Conservation (phyloP, 2,113 vertebrate species). For the Piliocolobus tephrosceles region DNA sequence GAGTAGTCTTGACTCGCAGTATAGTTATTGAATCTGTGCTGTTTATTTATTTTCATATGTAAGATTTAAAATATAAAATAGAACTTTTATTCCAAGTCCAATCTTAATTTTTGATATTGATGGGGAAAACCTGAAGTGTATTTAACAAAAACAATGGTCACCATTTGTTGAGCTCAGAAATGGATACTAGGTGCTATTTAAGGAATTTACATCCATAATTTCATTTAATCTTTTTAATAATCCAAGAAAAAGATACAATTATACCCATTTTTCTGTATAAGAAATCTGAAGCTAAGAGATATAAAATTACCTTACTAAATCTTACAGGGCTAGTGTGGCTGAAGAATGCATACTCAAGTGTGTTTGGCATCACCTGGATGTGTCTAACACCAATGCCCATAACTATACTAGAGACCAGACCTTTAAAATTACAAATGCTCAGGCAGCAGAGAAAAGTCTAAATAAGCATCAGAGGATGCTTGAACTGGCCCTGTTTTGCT, state of each 20-base stretch:
- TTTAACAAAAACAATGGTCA: neutral
- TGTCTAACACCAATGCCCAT: neutral
- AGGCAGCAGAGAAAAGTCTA: neutral
- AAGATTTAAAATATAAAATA: conserved; percentile 4
- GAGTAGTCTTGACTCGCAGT: neutral
- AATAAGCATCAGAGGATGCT: neutral
- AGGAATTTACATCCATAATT: neutral
- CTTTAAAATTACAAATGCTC: neutral
- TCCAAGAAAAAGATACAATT: neutral
- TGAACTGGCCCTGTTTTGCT: neutral
- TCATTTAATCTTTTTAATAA: conserved; percentile 6
- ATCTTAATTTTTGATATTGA: neutral
- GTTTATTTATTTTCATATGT: neutral
- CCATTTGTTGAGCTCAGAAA: neutral
- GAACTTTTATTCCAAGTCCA: neutral
- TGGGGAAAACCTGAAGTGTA: neutral
- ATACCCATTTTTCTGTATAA: neutral
- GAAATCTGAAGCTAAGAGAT: neutral
- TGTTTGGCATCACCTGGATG: neutral
- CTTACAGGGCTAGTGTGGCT: neutral
- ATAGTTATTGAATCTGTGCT: neutral
- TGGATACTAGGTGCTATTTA: neutral
- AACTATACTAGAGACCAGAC: neutral
- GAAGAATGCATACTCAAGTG: neutral
- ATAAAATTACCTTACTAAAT: neutral